Evolutionary conservation across 2,888 invertebrate genomes (phyloP), one percentile per base, ranked within the genome.

Genomic region (Cosmia trapezina): DNA sequence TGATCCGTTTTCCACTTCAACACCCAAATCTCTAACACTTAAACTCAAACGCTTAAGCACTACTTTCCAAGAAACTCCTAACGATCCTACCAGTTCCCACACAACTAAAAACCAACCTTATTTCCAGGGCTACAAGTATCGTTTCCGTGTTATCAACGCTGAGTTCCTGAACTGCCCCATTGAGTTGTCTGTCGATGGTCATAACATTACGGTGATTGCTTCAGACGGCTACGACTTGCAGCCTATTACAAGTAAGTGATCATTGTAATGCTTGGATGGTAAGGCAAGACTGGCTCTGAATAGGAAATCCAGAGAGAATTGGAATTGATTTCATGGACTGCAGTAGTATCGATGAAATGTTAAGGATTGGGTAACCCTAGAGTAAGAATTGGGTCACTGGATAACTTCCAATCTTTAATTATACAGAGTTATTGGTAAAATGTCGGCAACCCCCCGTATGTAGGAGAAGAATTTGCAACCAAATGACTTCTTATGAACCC

Each of bases 101-200:
- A n/a, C 22, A 65, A 54, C 33, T 78, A 65, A 84, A 78, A 64
- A 9, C 19, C 33, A 68, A 69, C 75, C 79, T 88, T 90, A 82
- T 89, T 93, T 89, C 28, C 92, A 97, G 97, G 98, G 98, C 14
- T 97, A 97, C 84, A 96, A 97, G 77, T 98, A 98, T 90, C 97
- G 98, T 70, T 98, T 98, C 87, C 97, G 98, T 43, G 93, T 98
- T 64, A 98, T 98, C 87, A 98, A 98, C 88, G 98, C 98, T 0
- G 98, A 98, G 89, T 98, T 98, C 89, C 96, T 98, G 59, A 98
- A 98, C 91, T 98, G 98, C 84, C 98, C 98, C 0, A 97, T 98
- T 72, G 97, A 98, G 89, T 91, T 98, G 82, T 98, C 98, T 0
- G 96, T 98, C 9, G 98, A 98, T 86, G 97, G 98, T 87, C 98